Evolutionary conservation across 2,113 vertebrate species (phyloP).

Genomic region (Chelonoidis abingdonii): DNA sequence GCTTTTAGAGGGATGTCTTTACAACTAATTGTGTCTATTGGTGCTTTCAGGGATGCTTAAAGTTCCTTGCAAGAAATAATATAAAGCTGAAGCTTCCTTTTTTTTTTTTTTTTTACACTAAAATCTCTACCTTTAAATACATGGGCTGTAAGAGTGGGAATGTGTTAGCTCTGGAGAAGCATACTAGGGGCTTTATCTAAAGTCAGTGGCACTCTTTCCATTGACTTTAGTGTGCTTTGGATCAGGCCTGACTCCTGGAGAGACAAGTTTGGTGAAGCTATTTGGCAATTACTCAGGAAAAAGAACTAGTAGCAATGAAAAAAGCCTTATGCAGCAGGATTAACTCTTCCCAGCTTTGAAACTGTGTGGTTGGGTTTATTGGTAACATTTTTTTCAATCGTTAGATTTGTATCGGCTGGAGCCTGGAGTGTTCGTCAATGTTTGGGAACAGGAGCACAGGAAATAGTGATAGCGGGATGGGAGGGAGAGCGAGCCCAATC

Average conservation of each 20-base stretch:
- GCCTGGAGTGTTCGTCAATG: accelerated
- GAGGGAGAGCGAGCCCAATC: background rate
- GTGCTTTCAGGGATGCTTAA: background rate
- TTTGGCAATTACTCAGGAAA: background rate
- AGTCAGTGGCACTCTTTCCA: background rate
- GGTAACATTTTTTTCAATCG: background rate
- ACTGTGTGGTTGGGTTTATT: background rate
- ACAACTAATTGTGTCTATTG: constrained; percentile 13
- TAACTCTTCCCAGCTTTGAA: background rate
- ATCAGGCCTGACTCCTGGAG: background rate
- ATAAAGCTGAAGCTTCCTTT: background rate
- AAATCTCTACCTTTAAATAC: background rate
- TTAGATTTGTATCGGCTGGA: background rate
- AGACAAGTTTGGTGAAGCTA: background rate
- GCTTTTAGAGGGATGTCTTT: background rate
- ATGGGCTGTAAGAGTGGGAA: accelerated
- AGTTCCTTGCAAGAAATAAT: background rate
- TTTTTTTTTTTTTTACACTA: background rate
- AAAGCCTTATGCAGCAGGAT: background rate
- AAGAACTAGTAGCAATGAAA: background rate
- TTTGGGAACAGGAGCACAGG: accelerated
- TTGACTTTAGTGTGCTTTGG: background rate
- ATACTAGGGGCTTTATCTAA: accelerated
- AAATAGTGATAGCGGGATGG: background rate
- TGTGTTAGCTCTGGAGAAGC: background rate